Evolutionary conservation across 2,888 invertebrate species (phyloP).

Genomic region (Norana najaformis): DNA sequence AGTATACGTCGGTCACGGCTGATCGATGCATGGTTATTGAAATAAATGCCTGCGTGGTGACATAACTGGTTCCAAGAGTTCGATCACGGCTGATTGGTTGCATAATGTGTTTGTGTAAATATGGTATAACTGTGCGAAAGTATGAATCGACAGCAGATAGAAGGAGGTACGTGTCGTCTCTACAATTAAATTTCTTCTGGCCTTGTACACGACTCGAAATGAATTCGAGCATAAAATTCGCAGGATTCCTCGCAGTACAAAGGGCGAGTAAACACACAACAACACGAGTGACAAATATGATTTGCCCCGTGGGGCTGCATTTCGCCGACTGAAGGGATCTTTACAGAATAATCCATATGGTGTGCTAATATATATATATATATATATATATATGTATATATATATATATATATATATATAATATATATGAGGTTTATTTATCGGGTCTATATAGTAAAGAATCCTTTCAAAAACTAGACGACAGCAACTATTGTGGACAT

Average conservation of each 20-base stretch:
- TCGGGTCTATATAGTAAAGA: background rate
- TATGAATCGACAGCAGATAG: background rate
- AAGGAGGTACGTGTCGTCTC: no score
- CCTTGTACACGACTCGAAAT: background rate
- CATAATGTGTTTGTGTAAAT: background rate
- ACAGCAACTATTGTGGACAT: background rate
- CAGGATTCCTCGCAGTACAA: background rate
- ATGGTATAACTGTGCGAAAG: background rate
- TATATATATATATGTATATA: no score
- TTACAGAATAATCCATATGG: background rate
- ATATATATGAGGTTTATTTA: background rate
- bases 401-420: background rate
- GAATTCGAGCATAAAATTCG: background rate
- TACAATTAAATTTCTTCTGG: background rate
- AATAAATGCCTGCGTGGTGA: background rate
- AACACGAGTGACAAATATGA: no score
- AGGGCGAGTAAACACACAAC: background rate
- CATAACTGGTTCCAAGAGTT: background rate
- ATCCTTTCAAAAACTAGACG: background rate
- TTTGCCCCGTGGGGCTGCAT: background rate
- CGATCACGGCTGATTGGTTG: background rate
- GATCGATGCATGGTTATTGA: background rate
- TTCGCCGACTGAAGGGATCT: background rate
- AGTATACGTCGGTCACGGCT: no score
- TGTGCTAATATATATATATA: background rate